A percentile compares a stretch with the other conserved stretches of the same genome.
phyloP scores from a whole-genome alignment of 2,797 vertebrate species.

The Rhinella marina region DNA sequence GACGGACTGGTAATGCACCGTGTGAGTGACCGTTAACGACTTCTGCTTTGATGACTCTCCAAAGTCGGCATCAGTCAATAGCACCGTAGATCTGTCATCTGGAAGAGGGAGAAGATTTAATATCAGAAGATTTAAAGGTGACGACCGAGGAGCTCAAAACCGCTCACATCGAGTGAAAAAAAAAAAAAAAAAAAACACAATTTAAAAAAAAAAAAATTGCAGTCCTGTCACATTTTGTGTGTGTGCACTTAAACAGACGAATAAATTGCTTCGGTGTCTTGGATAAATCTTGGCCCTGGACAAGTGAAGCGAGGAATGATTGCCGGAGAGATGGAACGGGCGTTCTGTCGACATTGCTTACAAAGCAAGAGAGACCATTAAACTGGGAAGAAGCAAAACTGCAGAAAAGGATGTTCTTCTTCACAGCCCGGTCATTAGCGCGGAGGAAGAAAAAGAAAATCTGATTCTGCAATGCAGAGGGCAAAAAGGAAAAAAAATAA shows the following conservation, averaged over 20 bases:
- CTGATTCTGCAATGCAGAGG: neutral
- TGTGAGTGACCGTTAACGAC: constrained; percentile 98
- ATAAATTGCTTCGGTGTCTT: constrained; percentile 30
- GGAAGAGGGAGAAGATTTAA: constrained; percentile 36
- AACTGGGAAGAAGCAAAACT: neutral
- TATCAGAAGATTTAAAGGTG: constrained; percentile 33
- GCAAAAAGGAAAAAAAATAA: neutral
- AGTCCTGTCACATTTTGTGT: neutral
- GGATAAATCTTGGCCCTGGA: constrained; percentile 31
- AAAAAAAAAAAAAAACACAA: neutral
- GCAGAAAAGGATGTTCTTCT: constrained; percentile 17
- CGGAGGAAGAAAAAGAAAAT: neutral
- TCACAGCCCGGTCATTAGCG: constrained; percentile 10
- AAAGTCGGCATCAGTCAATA: constrained; percentile 96
- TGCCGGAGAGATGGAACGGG: neutral
- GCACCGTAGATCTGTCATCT: constrained; percentile 97
- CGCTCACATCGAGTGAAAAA: constrained; percentile 5
- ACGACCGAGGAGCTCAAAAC: constrained; percentile 1
- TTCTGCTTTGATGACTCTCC: constrained; percentile 96
- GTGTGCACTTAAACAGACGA: neutral
- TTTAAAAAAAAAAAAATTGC: neutral
- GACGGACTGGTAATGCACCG: constrained; percentile 97
- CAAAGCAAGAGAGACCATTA: constrained; percentile 38
- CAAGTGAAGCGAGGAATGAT: constrained; percentile 25
- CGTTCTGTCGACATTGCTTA: constrained; percentile 4